A percentile compares a stretch with the other conserved stretches of the same genome.
Evolutionary conservation across 2,888 invertebrate genomes (phyloP).

Genomic region (Leucophora obtusa): DNA sequence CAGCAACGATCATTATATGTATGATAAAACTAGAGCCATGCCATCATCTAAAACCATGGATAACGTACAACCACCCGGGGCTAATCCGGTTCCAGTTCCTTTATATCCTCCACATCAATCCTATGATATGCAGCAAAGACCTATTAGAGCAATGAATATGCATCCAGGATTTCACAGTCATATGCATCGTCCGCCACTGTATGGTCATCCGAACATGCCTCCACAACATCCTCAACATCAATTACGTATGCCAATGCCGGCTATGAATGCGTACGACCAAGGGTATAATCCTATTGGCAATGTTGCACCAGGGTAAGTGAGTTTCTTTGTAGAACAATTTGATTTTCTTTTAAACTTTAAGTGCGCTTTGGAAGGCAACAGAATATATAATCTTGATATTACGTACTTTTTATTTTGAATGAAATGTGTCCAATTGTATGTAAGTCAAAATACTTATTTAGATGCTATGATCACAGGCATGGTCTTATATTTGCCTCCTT

Average conservation of each 20-base stretch:
- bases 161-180: conserved; percentile 58
- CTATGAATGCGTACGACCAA: conserved; percentile 54
- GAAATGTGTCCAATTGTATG: neutral
- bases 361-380: conserved; percentile 31
- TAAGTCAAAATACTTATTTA: neutral
- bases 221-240: conserved; percentile 60
- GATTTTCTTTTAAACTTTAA: conserved; percentile 44
- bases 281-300: conserved; percentile 57
- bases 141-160: conserved; percentile 57
- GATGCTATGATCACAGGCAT: neutral
- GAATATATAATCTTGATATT: neutral
- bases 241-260: conserved; percentile 57
- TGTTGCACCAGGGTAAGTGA: conserved; percentile 63
- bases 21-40: conserved; percentile 51
- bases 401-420: neutral
- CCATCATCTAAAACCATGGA: conserved; percentile 45
- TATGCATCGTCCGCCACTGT: conserved; percentile 58
- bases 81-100: conserved; percentile 45
- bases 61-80: conserved; percentile 54
- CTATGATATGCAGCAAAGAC: conserved; percentile 56
- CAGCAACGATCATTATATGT: conserved; percentile 47
- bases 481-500: neutral
- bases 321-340: conserved; percentile 59
- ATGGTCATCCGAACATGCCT: conserved; percentile 63
- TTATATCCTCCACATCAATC: conserved; percentile 41